Evolutionary conservation across 2,113 vertebrate species (phyloP), one percentile per base, ranked within the genome.

Genomic region (Entelurus aequoreus): DNA sequence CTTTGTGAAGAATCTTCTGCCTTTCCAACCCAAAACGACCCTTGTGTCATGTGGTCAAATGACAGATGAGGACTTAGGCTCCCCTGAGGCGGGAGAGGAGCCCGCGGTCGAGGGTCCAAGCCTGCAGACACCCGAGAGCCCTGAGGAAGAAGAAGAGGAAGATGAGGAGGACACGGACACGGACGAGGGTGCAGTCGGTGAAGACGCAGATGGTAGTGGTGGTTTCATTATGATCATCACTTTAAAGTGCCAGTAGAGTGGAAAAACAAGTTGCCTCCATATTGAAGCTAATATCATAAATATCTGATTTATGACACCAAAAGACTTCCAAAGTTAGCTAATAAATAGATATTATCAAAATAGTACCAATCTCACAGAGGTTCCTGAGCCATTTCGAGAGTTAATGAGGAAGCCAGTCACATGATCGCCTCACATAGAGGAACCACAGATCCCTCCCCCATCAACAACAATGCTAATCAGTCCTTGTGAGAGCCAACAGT

Each of bases 161-260:
- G 81, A 82, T 3, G 80, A 87, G 49, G 74, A 77, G 16, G 84
- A 87, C 55, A 82, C 83, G 53, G 84, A 88, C 64, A 86, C 83
- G 0, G 82, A 88, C 77, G 83, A 84, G 48, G 83, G 71, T 66
- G 80, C 78, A 59, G 75, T 74, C 71, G 81, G 71, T 62, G 67
- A 60, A 67, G 80, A 79, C 59, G 13, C n/a, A 53, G 65, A 86
- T 79, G 84, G 81, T 85, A 85, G 78, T 38, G 4, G 72, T 67
- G 68, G 76, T 75, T 73, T 74, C 15, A 71, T 72, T 72, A 69
- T 15, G 11, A 38, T 42, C 12, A 28, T 58, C 12, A 4, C 44
- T 59, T 16, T 28, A 28, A 28, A 28, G 28, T 28, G 28, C 28
- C 2, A 28, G 28, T 28, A 4, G 28, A 28, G 28, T 28, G 28